These are phyloP conservation scores for Australoheros facetus DNA, from an alignment of 2,797 vertebrate species.

Conservation along the genomic window DNA sequence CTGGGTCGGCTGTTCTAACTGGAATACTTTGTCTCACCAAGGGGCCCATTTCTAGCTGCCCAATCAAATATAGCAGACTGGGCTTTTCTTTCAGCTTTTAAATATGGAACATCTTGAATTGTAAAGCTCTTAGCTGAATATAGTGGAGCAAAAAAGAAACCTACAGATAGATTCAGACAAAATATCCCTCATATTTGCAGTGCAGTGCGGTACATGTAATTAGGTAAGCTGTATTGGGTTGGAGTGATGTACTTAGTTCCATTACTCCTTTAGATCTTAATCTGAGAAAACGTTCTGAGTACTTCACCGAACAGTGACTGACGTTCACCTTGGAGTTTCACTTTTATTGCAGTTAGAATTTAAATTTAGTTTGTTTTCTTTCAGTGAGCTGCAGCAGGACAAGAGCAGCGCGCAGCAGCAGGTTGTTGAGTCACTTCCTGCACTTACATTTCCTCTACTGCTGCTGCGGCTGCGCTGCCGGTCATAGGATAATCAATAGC, in stretches of 20 bases:
- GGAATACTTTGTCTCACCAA: no score
- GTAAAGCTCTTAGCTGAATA: no score
- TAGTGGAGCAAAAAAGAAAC: background rate
- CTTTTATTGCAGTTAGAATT: background rate
- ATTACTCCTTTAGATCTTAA: background rate
- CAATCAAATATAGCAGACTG: no score
- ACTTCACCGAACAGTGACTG: background rate
- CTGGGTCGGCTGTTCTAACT: no score
- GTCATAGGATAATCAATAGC: background rate
- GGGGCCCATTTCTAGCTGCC: no score
- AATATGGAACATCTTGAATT: no score
- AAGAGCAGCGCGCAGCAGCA: background rate
- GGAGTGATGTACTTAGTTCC: background rate
- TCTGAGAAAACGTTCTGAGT: background rate
- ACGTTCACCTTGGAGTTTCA: background rate
- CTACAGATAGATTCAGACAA: background rate
- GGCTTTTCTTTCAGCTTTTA: no score
- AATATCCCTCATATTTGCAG: background rate
- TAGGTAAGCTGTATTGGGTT: background rate
- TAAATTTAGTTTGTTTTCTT: no score
- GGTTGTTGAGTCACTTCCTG: constrained; percentile 50
- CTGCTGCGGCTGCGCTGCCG: background rate
- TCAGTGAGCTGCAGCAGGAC: background rate
- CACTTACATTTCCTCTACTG: constrained; percentile 11
- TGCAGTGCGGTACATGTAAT: no score